phyloP scores from a whole-genome alignment of 1,140 invertebrate genomes.

The Leptopilina boulardi region DNA sequence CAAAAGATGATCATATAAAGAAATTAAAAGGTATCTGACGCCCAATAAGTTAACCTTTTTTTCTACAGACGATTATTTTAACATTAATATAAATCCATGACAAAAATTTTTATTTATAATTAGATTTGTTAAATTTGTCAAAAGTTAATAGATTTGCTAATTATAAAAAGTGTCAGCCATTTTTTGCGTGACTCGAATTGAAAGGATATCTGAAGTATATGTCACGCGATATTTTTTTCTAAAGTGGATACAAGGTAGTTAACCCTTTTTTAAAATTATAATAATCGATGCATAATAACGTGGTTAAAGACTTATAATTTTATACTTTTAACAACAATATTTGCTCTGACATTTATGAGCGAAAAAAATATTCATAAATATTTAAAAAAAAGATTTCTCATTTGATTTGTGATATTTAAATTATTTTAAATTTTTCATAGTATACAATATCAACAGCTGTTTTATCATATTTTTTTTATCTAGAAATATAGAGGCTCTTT shows the following conservation, averaged over 20 bases:
- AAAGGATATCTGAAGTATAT: not conserved
- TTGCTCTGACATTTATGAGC: not conserved
- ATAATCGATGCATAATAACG: slow-evolving; percentile 17
- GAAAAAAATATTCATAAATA: not conserved
- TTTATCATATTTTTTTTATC: not conserved
- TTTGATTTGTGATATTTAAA: not conserved
- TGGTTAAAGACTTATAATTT: not conserved
- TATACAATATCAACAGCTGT: not conserved
- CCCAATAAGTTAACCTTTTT: too few relatives aligned
- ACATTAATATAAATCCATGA: too few relatives aligned
- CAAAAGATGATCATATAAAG: too few relatives aligned
- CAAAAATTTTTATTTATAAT: not conserved
- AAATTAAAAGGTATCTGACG: too few relatives aligned
- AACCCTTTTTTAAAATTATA: slow-evolving; percentile 10
- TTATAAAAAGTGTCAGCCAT: not conserved
- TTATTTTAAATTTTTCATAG: not conserved
- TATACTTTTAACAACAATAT: not conserved
- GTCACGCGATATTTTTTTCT: not conserved
- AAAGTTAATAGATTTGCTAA: not conserved
- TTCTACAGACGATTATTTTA: too few relatives aligned
- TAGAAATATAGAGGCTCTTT: not conserved
- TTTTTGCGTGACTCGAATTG: slow-evolving; percentile 6
- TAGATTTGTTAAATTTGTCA: not conserved
- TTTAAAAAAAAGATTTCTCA: not conserved
- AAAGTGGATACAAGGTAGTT: slow-evolving; percentile 4